A percentile compares a stretch with the other conserved stretches of the same genome.
Conservation (phyloP, 2,888 invertebrate genomes). For the Lithophane leautieri region DNA sequence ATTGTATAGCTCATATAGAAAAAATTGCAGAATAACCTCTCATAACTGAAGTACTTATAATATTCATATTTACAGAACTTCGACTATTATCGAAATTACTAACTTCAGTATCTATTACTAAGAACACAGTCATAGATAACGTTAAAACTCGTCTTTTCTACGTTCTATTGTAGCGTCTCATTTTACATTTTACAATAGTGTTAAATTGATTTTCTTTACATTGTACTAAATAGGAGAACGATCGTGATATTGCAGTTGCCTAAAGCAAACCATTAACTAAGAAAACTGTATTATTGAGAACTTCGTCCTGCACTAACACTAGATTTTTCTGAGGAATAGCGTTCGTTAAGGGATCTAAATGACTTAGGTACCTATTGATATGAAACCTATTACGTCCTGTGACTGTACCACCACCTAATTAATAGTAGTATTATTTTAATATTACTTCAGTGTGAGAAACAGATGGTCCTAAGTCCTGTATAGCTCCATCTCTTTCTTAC, state of each 20-base stretch:
- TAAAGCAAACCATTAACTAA: background rate
- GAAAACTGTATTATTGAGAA: background rate
- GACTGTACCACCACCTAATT: too few relatives aligned
- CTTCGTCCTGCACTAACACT: conserved; percentile 10
- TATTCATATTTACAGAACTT: conserved; percentile 51
- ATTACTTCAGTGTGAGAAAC: too few relatives aligned
- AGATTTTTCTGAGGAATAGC: background rate
- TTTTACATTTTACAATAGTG: background rate
- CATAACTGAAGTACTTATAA: conserved; percentile 29
- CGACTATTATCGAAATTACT: conserved; percentile 28
- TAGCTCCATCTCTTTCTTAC: too few relatives aligned
- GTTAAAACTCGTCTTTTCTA: conserved; percentile 14
- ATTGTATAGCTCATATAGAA: conserved; percentile 35
- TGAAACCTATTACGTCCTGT: conserved; percentile 26
- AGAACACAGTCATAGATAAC: conserved; percentile 44
- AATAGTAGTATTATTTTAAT: too few relatives aligned
- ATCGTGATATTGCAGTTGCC: background rate
- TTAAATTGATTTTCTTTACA: conserved; percentile 38
- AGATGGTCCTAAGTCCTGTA: too few relatives aligned
- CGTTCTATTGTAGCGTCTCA: conserved; percentile 8
- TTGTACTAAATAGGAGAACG: conserved; percentile 37
- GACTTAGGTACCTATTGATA: conserved; percentile 39
- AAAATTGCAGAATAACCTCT: conserved; percentile 26
- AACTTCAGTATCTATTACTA: conserved; percentile 27
- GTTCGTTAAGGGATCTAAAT: conserved; percentile 43